Evolutionary conservation across 2,797 vertebrate species (phyloP).

Genomic region (Cephalopachus bancanus): DNA sequence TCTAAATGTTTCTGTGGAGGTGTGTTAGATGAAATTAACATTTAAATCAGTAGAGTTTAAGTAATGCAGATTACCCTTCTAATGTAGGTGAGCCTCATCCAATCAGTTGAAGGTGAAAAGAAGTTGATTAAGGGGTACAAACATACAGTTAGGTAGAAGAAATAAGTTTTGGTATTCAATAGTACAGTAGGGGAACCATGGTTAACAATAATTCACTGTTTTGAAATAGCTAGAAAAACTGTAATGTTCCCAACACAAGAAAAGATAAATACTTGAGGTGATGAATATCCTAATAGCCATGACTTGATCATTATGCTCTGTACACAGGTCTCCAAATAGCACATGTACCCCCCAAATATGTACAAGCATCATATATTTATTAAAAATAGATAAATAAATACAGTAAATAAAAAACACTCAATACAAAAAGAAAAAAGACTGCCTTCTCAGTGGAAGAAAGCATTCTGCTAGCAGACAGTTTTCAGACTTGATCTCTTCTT

Average conservation of each 20-base stretch:
- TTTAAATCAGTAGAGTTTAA: constrained; percentile 40
- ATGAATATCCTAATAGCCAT: neutral
- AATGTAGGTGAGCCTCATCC: neutral
- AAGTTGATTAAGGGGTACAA: neutral
- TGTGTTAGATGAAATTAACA: constrained; percentile 32
- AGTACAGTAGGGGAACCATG: too few species aligned
- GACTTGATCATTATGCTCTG: neutral
- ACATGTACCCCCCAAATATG: neutral
- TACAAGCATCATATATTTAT: neutral
- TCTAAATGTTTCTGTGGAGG: neutral
- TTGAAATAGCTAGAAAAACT: neutral
- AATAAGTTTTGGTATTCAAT: neutral
- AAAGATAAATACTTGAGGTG: neutral
- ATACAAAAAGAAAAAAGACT: neutral
- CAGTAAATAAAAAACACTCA: neutral
- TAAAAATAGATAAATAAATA: neutral
- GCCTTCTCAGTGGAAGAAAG: neutral
- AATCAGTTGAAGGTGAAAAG: constrained; percentile 25
- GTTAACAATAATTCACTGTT: neutral
- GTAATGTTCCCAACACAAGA: neutral
- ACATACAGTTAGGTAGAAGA: neutral
- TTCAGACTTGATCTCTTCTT: neutral
- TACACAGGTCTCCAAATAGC: neutral
- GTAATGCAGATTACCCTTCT: neutral
- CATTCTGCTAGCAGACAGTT: neutral